Evolutionary conservation across 2,113 vertebrate species (phyloP).

Genomic region (Sapajus apella): DNA sequence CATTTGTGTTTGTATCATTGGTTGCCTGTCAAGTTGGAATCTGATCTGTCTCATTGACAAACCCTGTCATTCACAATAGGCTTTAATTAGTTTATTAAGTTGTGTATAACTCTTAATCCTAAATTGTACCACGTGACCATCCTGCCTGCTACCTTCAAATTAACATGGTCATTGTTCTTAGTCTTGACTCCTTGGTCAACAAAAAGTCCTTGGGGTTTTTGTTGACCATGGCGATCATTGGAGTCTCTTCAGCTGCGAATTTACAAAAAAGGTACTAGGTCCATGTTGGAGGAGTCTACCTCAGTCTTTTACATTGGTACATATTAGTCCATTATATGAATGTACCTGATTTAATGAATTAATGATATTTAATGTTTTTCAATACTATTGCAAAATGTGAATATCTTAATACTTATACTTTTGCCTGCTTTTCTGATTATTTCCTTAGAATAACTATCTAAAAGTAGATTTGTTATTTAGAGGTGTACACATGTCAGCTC

Average conservation of each 20-base stretch:
- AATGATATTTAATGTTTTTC: slow-evolving; percentile 12
- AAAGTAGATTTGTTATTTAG: neutral
- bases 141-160: neutral
- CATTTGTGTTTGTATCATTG: slow-evolving; percentile 86
- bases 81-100: no score
- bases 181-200: slow-evolving; percentile 81
- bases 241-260: neutral
- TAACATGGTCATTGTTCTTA: neutral
- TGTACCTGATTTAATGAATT: slow-evolving; percentile 20
- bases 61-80: no score
- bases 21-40: slow-evolving; percentile 92
- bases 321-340: neutral
- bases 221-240: rapidly evolving
- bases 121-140: slow-evolving; percentile 61
- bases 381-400: neutral
- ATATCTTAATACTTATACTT: neutral
- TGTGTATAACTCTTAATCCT: slow-evolving; percentile 93
- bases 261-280: no score
- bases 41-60: slow-evolving; percentile 91
- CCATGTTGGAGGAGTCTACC: neutral
- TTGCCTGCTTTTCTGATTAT: slow-evolving; percentile 17
- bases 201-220: slow-evolving; percentile 77
- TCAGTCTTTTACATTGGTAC: neutral
- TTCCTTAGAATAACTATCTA: slow-evolving; percentile 20
- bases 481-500: neutral